Percentiles rank a stretch among this genome's conserved stretches.
Conservation (phyloP, 37 sponge, comb jelly and placozoan species). For the Diacarnus erythraeanus region DNA sequence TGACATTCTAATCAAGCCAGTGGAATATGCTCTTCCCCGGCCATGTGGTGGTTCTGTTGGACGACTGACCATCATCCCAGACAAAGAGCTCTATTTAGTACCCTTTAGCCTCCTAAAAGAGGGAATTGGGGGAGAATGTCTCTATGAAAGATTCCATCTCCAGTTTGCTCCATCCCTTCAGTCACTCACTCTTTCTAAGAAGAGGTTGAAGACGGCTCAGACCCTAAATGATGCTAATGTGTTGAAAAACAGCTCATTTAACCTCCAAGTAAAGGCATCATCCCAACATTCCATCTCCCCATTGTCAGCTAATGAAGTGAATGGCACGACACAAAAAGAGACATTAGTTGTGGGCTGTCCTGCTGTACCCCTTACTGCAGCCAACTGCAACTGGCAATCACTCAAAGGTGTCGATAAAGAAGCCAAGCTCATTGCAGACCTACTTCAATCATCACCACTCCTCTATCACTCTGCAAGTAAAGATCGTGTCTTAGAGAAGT, state of each 20-base stretch:
- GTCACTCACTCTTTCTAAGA: constrained; percentile 33
- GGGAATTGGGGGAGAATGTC: constrained; percentile 40
- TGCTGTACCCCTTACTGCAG: constrained; percentile 42
- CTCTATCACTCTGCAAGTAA: constrained; percentile 63
- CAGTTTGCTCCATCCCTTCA: constrained; percentile 69
- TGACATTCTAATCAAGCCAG: constrained; percentile 78
- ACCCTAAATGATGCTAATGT: not conserved
- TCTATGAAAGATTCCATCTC: constrained; percentile 77
- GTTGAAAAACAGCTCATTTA: not conserved
- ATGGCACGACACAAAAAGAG: not conserved
- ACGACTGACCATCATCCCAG: constrained; percentile 70
- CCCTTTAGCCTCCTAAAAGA: constrained; percentile 83
- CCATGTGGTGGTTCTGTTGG: constrained; percentile 35
- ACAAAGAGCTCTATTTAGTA: constrained; percentile 90
- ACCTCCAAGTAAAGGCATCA: not conserved
- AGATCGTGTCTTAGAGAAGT: constrained; percentile 43
- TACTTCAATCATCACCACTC: constrained; percentile 66
- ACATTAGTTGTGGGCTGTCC: constrained; percentile 84
- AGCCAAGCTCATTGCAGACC: constrained; percentile 64
- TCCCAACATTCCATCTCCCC: constrained; percentile 9
- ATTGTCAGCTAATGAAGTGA: not conserved
- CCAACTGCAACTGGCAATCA: constrained; percentile 61
- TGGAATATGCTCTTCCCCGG: constrained; percentile 80
- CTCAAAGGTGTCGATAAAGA: constrained; percentile 83
- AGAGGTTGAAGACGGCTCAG: not conserved